Base-by-base conservation (phyloP, 2,888 invertebrate species). In the Quadriops clusia region DNA sequence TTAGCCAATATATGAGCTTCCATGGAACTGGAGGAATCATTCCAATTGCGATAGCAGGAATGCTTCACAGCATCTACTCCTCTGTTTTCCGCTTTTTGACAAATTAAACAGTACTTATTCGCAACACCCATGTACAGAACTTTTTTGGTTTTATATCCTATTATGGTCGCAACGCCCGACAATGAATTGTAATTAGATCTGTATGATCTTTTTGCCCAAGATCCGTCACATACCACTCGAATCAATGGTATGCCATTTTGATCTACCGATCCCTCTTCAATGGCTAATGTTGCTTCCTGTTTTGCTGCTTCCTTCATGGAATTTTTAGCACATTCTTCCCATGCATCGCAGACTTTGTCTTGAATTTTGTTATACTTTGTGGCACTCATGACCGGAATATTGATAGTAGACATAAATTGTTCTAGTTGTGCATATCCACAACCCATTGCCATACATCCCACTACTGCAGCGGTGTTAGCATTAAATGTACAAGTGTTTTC, bases 11-110 rank as follows among this genome's bases (percentile, higher is more conserved):
- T 35, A 22, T 35, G 33, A n/a, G n/a, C n/a, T n/a, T n/a, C n/a
- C n/a, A n/a, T n/a, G n/a, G n/a, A n/a, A n/a, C 34, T 31, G 44
- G 50, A 50, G 49, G 43, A 39, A 41, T 27, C 32, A 28, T 32
- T 32, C n/a, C 15, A 32, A 10, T 27, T 28, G 2, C 14, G 7
- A 9, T 15, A 15, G 11, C 21, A 32, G 14, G 32, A 32, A 9
- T 28, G 18, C 14, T 28, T 21, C n/a, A n/a, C n/a, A n/a, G n/a
- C n/a, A n/a, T n/a, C n/a, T n/a, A n/a, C n/a, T n/a, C n/a, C n/a
- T n/a, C n/a, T n/a, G n/a, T n/a, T n/a, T n/a, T n/a, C 23, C 5
- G 23, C 23, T 22, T 16, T 9, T 17, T 9, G 11, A 17, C 29
- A 29, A 5, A 29, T 22, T 23, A 18, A 17, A 29, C 33, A 33